A percentile compares a stretch with the other conserved stretches of the same genome.
phyloP scores from a whole-genome alignment of 1,140 invertebrate species.

The Tetragnatha versicolor region DNA sequence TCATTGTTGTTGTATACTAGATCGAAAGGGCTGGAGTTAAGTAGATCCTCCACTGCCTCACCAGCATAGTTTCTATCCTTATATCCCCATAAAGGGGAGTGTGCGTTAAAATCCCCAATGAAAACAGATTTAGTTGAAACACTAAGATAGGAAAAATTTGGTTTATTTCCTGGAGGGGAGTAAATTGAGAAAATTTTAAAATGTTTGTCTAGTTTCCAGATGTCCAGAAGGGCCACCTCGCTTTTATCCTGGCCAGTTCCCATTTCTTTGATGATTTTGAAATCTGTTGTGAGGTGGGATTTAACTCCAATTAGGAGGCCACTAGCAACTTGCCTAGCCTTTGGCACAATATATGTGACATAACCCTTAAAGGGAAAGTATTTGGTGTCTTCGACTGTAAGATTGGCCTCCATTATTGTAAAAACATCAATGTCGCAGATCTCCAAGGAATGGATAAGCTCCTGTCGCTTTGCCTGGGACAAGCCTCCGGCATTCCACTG shows the following conservation, averaged over 20 bases:
- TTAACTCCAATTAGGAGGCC: constrained; percentile 14
- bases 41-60: neutral
- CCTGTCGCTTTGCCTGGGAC: neutral
- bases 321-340: constrained; percentile 6
- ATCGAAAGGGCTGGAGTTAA: neutral
- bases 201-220: neutral
- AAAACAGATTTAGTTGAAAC: neutral
- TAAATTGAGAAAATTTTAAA: neutral
- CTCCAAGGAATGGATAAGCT: neutral
- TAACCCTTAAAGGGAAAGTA: neutral
- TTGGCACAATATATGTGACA: neutral
- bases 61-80: neutral
- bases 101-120: neutral
- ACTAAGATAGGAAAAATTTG: neutral
- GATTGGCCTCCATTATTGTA: neutral
- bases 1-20: neutral
- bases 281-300: neutral
- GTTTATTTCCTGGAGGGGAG: neutral
- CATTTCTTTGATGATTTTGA: constrained; percentile 17
- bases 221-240: neutral
- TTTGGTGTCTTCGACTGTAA: neutral
- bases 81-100: neutral
- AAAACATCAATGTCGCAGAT: neutral
- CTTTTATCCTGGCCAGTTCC: neutral
- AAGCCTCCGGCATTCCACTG: neutral